Evolutionary conservation across 92 coral and sea anemone species (phyloP), one percentile per base, ranked within the genome.

Genomic region (Actinostola sp.): DNA sequence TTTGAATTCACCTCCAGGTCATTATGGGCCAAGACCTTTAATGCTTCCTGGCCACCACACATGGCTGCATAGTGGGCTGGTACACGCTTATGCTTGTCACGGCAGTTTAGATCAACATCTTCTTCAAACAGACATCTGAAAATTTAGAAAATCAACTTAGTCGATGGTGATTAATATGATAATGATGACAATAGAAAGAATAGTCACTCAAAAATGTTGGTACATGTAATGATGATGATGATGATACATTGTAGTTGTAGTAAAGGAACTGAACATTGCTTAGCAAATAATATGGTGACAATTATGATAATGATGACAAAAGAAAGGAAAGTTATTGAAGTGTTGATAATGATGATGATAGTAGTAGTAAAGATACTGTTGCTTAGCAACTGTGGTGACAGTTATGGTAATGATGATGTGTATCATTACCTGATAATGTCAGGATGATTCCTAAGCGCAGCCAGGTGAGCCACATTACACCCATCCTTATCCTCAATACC

Each of bases 11-110:
- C 78, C 55, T 95, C 97, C 34, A 95, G 61, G 32, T 95, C 93
- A 71, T 77, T 85, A 66, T 83, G 83, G 19, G 89, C 93, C 41
- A 95, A 80, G n/a, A 85, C 97, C 74, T 91, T 95, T 58, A 95
- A 38, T 24, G 89, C 77, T 23, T 80, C 85, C 24, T 84, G 84
- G 19, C 99, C 93, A 23, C 92, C 88, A 69, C 83, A 61, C 31
- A 75, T 66, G 1, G 95, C 95, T 12, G 99, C 99, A 75, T 73
- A 74, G 61, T 95, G 99, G 0, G 93, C 95, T 0, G 99, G 87
- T 16, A 92, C 86, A 26, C 83, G 95, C 36, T 92, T 89, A 61
- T 83, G 93, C 39, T 84, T 87, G 59, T 95, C 99, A 8, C 67
- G 54, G 41, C 85, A 52, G 38, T 76, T 50, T 2, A 85, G 79